Base-by-base conservation (phyloP, 2,888 invertebrate genomes). In the Drosophila paranaensis region DNA sequence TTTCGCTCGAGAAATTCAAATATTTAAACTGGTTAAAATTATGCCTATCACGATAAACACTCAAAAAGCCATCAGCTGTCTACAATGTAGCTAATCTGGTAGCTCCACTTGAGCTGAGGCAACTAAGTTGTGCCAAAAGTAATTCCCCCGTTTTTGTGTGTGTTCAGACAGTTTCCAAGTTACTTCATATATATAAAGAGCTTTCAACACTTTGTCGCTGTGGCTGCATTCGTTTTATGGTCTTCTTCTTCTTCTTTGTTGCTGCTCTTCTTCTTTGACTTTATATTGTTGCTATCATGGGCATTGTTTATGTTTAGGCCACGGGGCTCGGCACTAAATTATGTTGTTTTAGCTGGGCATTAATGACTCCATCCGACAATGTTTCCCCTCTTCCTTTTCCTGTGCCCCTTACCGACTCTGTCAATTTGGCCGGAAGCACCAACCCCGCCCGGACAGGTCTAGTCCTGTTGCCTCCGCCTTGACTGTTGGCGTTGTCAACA, bases 321-420 rank as follows among this genome's bases (percentile, higher is more conserved):
- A 69, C 60, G 55, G 50, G 61, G 73, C 70, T 73, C 11, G 57
- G 46, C 70, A 81, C 70, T 84, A 88, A 84, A 85, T 86, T 81
- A 83, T 77, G 83, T 79, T 83, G 77, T 83, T 83, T 79, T 81
- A 81, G 79, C 83, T 66, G 75, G 75, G 81, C 79, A 65, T 74
- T 77, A 83, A 83, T 77, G 79, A 63, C 73, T 71, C 74, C 61
- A 77, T 73, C 60, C 69, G 68, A 63, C 66, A 39, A 37, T 39
- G 40, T 54, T n/a, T 40, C 16, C 6, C 13, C 25, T 6, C 40
- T 16, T 27, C 54, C 40, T 27, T 14, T 40, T 25, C 54, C 54
- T 27, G 10, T 30, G 10, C 6, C 40, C 3, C 11, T 54, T n/a
- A 11, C 27, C 16, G 27, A 50, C 60, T 55, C 55, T 66, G 72